These are phyloP conservation scores for Drosophila saltans DNA, from an alignment of 1,140 invertebrate genomes.

Conservation along the genomic window DNA sequence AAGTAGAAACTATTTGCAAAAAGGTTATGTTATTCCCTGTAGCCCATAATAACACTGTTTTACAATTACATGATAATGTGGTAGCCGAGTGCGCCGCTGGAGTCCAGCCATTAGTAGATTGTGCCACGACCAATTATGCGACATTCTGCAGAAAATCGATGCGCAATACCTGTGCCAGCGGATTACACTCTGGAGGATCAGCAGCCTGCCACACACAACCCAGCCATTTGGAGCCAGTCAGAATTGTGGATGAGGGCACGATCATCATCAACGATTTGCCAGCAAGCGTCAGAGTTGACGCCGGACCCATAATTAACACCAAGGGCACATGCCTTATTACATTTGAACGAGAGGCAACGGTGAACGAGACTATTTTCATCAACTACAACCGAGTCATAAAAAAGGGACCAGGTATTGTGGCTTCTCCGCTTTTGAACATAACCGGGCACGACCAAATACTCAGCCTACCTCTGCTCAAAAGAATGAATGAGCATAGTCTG, in stretches of 20 bases:
- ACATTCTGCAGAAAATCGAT: background rate
- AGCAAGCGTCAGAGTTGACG: background rate
- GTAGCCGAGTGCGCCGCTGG: background rate
- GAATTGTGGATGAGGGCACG: background rate
- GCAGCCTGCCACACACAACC: background rate
- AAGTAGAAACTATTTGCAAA: background rate
- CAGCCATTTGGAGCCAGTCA: background rate
- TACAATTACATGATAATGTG: background rate
- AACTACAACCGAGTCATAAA: too few relatives aligned
- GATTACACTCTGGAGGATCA: background rate
- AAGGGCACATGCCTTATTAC: background rate
- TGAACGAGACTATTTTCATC: too few relatives aligned
- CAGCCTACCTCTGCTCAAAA: too few relatives aligned
- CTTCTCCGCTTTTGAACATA: too few relatives aligned
- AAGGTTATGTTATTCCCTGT: background rate
- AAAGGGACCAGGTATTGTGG: too few relatives aligned
- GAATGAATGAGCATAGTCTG: too few relatives aligned
- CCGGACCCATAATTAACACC: background rate
- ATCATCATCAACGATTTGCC: background rate
- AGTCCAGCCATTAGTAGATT: background rate
- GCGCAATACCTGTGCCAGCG: background rate
- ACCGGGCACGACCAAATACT: too few relatives aligned
- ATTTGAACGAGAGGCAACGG: too few relatives aligned
- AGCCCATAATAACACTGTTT: slow-evolving; percentile 3
- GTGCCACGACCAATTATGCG: background rate